A percentile compares a stretch with the other conserved stretches of the same genome.
phyloP scores from a whole-genome alignment of 1,140 invertebrate genomes.

The Sitophilus oryzae region DNA sequence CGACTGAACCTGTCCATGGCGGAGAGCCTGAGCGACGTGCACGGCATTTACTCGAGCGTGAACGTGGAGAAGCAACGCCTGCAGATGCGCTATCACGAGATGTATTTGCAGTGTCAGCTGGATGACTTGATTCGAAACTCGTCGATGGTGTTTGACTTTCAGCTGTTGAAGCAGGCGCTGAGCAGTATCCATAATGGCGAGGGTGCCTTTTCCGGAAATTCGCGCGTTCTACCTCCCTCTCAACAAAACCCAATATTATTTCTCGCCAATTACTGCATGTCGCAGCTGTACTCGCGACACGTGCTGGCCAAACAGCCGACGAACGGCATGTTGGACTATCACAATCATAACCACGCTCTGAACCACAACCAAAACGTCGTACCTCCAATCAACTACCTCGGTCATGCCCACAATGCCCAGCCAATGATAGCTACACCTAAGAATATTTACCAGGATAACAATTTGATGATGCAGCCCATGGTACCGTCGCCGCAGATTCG shows the following conservation, averaged over 20 bases:
- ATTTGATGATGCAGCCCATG: slow-evolving; percentile 39
- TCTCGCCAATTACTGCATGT: slow-evolving; percentile 68
- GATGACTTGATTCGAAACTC: slow-evolving; percentile 64
- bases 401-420: slow-evolving; percentile 29
- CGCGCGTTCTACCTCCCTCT: slow-evolving; percentile 40
- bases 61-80: slow-evolving; percentile 58
- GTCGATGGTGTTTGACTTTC: slow-evolving; percentile 58
- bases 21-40: slow-evolving; percentile 53
- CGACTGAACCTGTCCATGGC: slow-evolving; percentile 52
- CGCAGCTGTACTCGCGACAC: slow-evolving; percentile 64
- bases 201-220: slow-evolving; percentile 42
- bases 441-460: slow-evolving; percentile 39
- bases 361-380: slow-evolving; percentile 32
- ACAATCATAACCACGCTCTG: slow-evolving; percentile 37
- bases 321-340: slow-evolving; percentile 53
- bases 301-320: slow-evolving; percentile 55
- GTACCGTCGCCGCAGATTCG: slow-evolving; percentile 46
- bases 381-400: slow-evolving; percentile 46
- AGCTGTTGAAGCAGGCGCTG: slow-evolving; percentile 58
- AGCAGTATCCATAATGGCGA: slow-evolving; percentile 55
- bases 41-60: slow-evolving; percentile 51
- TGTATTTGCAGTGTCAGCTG: slow-evolving; percentile 64
- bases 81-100: slow-evolving; percentile 62
- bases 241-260: slow-evolving; percentile 59
- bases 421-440: slow-evolving; percentile 41